Base-by-base conservation (phyloP, 2,797 vertebrate genomes). In the Karalla daura region DNA sequence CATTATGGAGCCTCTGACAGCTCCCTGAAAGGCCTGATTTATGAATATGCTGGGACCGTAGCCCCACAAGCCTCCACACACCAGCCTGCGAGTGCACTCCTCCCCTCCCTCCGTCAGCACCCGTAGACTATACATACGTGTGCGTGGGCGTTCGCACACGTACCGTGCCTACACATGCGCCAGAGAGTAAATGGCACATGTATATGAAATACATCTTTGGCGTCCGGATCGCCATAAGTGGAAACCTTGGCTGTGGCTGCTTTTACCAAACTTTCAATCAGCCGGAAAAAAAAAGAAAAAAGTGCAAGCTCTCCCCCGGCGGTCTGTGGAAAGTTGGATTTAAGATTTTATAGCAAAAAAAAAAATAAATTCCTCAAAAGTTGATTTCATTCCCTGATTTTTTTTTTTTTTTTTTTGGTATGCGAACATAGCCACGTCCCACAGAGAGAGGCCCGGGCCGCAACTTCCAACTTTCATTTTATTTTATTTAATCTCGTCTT, bases 11-110 rank as follows among this genome's bases (percentile, higher is more conserved):
- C 92, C 92, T 88, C 94, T 98, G 98, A 97, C 97, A 98, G 95
- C 93, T 94, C 95, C 95, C 88, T 96, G 96, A 97, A 98, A 97
- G 96, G 93, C 93, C 96, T 99, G 98, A 99, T 99, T 99, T 98
- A 99, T 99, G 96, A 96, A 99, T 97, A 96, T 93, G 95, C 96
- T 93, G 94, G 93, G 91, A 91, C 94, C 87, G 93, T 89, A 94
- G 94, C 83, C 87, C 83, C 85, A 75, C 86, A 85, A 89, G 81
- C 79, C 76, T 88, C 81, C 25, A 46, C 47, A 40, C 77, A 20
- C 77, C 81, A 79, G 83, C 74, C 75, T 84, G 53, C 14, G 79
- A 86, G 78, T 75, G 17, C 27, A 76, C 71, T 70, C n/a, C 80
- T 83, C 79, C 74, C 72, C 73, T 82, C 74, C 63, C 79, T 87